Base-by-base conservation (phyloP, 2,113 vertebrate species). In the Talpa occidentalis region DNA sequence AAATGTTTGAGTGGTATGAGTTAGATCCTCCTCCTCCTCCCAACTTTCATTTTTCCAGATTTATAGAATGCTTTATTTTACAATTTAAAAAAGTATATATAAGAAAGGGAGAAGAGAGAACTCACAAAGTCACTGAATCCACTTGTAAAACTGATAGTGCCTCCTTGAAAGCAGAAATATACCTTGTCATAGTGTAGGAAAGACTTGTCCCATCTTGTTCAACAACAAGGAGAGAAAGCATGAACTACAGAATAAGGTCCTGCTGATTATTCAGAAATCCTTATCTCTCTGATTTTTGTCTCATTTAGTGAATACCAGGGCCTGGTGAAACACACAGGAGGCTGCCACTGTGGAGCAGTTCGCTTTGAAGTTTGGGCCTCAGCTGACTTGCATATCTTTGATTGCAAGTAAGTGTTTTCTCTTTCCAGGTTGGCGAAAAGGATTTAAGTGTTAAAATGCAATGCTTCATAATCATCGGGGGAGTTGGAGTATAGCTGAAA, bases 261-360 rank as follows among this genome's bases (percentile, higher is more conserved):
- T 35, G 56, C 54, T 17, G 40, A 17, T 52, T 42, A 0, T 64
- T 80, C 32, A 44, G 86, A 81, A 77, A 40, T 49, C n/a, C 69
- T 81, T 30, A 77, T 14, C 86, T 82, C 35, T 79, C 32, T 88
- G 81, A 69, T 69, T 69, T 47, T 97, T 83, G 94, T 56, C 93
- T 82, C 69, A 2, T 82, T 10, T 95, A 99, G 99, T 66, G 98
- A 98, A 37, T 97, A 98, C 98, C 97, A 98, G 96, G 98, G 98
- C n/a, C 97, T 99, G 91, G 99, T 99, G 95, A 99, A 98, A 82
- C 99, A 99, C 96, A 98, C 98, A 0, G 99, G 99, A 26, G 99
- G 99, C 76, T 99, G 99, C 92, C 99, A 99, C 97, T 99, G 99
- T 8, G 99, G 99, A 17, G 99, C 99, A 0, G 95, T 99, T 60